These are phyloP conservation scores for Herpetotheres cachinnans DNA, from an alignment of 2,113 vertebrate genomes.

Conservation along the genomic window DNA sequence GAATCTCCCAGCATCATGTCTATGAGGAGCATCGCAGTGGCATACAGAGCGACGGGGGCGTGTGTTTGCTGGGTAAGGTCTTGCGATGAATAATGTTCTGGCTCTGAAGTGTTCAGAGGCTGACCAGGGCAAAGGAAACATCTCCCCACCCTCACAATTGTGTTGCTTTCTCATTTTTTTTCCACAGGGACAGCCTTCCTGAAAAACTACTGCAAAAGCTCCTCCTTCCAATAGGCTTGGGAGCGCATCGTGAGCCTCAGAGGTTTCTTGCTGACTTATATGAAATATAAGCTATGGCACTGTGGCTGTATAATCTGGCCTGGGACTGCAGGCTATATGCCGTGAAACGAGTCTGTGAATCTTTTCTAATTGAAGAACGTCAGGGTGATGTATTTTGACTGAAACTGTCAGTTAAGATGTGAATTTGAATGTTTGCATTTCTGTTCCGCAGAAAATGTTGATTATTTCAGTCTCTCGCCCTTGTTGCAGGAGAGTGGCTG, in stretches of 20 bases:
- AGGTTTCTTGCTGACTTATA: neutral
- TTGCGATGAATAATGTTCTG: neutral
- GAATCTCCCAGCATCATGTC: neutral
- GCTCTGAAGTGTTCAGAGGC: neutral
- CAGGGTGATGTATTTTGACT: slow-evolving; percentile 58
- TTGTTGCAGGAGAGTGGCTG: neutral
- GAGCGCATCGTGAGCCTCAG: rapidly evolving
- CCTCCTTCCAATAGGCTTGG: neutral
- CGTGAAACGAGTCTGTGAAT: neutral
- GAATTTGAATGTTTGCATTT: slow-evolving; percentile 41
- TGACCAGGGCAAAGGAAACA: neutral
- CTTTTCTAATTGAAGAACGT: neutral
- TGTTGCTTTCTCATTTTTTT: neutral
- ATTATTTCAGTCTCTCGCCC: slow-evolving; percentile 53
- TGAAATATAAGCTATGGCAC: neutral
- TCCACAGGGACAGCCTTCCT: neutral
- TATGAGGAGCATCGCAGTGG: neutral
- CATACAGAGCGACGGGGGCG: neutral
- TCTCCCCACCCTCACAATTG: rapidly evolving
- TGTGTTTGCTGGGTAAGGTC: neutral
- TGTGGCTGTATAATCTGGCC: neutral
- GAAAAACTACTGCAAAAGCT: neutral
- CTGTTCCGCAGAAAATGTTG: neutral
- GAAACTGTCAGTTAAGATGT: slow-evolving; percentile 23
- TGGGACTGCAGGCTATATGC: neutral